phyloP scores from a whole-genome alignment of 2,797 vertebrate genomes.

The Sandelia bainsii region DNA sequence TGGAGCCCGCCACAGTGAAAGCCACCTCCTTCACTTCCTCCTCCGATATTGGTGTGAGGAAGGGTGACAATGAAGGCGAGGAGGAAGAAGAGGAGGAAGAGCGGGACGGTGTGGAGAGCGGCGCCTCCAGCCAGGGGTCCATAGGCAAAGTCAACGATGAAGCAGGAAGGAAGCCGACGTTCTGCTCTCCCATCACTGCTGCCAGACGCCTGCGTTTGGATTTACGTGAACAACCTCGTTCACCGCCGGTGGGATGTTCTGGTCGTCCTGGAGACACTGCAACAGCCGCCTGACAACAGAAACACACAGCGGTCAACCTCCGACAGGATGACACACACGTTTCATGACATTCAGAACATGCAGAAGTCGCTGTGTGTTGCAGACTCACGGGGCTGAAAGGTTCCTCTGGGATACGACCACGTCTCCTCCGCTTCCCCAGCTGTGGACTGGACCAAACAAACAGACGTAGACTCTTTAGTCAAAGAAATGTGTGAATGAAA shows the following conservation, averaged over 20 bases:
- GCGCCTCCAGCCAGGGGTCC: conserved; percentile 50
- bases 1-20: neutral
- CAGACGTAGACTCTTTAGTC: neutral
- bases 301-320: neutral
- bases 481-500: no score
- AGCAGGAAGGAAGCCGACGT: conserved; percentile 30
- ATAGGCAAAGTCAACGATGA: conserved; percentile 46
- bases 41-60: conserved; percentile 42
- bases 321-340: neutral
- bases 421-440: conserved; percentile 51
- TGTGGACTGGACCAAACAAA: conserved; percentile 51
- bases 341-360: rapidly evolving
- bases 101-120: conserved; percentile 8
- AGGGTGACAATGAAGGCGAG: conserved; percentile 19
- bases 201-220: conserved; percentile 74
- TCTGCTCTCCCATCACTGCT: neutral
- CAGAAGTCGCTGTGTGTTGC: rapidly evolving
- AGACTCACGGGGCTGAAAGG: conserved; percentile 51
- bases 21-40: conserved; percentile 5
- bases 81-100: conserved; percentile 36
- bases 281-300: conserved; percentile 30
- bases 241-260: rapidly evolving
- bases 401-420: neutral
- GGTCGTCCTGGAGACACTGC: neutral
- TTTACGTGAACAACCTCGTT: conserved; percentile 23